Evolutionary conservation across 2,888 invertebrate genomes (phyloP).

Genomic region (Leptopilina drosophilae): DNA sequence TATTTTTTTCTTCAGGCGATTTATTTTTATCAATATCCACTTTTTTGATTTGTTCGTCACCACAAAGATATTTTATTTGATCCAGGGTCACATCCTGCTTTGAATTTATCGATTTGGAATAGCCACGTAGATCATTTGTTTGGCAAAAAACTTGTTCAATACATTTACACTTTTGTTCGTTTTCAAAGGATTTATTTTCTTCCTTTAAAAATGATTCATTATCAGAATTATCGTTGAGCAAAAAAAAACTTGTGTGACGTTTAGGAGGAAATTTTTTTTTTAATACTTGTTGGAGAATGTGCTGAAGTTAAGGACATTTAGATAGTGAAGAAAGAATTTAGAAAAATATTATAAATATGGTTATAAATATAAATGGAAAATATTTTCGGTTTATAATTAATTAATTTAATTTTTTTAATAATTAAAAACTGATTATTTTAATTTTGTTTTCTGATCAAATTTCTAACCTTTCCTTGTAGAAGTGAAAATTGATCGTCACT

Average conservation of each 20-base stretch:
- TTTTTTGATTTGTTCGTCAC: background rate
- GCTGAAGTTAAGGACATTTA: no score
- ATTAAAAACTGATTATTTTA: no score
- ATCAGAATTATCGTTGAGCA: background rate
- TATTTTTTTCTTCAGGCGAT: background rate
- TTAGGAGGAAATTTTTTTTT: no score
- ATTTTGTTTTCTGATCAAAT: no score
- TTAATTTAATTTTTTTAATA: no score
- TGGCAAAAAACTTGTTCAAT: background rate
- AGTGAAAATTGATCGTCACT: no score
- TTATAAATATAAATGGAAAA: no score
- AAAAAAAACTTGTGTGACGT: background rate
- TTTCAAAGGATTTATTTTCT: background rate
- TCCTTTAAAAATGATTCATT: background rate
- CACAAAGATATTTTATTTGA: slow-evolving; percentile 28
- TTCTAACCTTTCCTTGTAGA: no score
- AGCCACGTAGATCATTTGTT: background rate
- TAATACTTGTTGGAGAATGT: no score
- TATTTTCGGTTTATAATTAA: background rate
- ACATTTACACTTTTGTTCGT: slow-evolving; percentile 18
- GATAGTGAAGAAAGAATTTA: no score
- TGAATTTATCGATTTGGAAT: slow-evolving; percentile 13
- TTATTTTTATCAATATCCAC: background rate
- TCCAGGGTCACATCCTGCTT: slow-evolving; percentile 1
- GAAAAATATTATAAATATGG: no score